Evolutionary conservation across 2,888 invertebrate genomes (phyloP), one percentile per base, ranked within the genome.

Genomic region (Thyatira batis): DNA sequence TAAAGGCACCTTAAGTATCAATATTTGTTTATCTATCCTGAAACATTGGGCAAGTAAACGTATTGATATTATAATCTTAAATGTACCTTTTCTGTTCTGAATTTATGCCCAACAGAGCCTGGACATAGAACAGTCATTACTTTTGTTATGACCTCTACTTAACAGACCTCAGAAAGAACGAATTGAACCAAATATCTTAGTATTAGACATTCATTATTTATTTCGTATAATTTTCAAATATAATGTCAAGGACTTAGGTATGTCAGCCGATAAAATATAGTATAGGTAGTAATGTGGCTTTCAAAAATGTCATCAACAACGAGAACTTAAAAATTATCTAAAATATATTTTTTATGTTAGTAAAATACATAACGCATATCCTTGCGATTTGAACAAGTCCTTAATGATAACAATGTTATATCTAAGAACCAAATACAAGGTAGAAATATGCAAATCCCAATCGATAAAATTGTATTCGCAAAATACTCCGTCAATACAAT

Each of bases 211-310:
- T 20, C 20, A 23, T 5, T 43, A 8, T 25, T 49, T 21, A 49
- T 55, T 17, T 48, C 28, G 20, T 5, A 20, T 44, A 48, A 50
- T 52, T 33, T 44, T 11, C n/a, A 49, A 49, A 20, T 30, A 51
- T 51, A 58, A 58, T 58, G 58, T 51, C 58, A 58, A 55, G 58
- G 58, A 58, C 54, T 25, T 17, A 23, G 23, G 23, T 23, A 23
- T n/a, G n/a, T n/a, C n/a, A n/a, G n/a, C 20, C 33, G 11, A 28
- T 27, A 20, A 50, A 43, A 27, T 23, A 25, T 43, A 43, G n/a
- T 11, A 23, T 13, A 13, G 43, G 43, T 43, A n/a, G 17, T 13
- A 8, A 43, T 43, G 43, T 27, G 21, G 28, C 25, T 27, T 27
- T 28, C 25, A 17, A 48, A 20, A 39, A 2, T 17, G 17, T 17